Conservation (phyloP, 1,140 invertebrate species). For the Eufriesea mexicana region DNA sequence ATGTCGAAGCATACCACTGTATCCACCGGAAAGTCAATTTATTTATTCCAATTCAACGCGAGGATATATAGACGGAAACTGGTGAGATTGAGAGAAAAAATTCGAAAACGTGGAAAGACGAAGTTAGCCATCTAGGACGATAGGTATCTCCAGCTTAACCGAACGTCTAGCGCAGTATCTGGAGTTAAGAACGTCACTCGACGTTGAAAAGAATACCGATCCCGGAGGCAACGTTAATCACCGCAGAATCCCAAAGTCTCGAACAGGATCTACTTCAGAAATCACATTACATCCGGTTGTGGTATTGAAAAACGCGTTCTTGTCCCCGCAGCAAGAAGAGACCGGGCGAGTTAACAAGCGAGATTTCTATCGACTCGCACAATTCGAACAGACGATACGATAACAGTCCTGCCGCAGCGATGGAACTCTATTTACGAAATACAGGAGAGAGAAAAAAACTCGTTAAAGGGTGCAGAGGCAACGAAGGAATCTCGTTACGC, state of each 20-base stretch:
- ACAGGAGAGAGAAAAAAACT: not conserved
- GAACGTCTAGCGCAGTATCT: no score
- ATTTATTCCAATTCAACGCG: no score
- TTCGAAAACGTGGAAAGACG: no score
- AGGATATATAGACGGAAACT: no score
- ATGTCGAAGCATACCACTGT: no score
- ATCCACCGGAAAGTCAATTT: no score
- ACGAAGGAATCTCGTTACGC: constrained; percentile 42
- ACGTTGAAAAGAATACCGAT: not conserved
- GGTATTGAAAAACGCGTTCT: not conserved
- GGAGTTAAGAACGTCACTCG: not conserved
- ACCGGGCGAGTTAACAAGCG: constrained; percentile 17
- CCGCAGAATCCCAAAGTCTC: no score
- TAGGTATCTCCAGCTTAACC: no score
- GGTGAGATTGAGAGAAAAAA: no score
- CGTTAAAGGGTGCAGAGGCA: constrained; percentile 30
- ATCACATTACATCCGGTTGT: not conserved
- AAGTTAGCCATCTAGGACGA: no score
- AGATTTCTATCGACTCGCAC: constrained; percentile 34
- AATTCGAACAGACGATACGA: constrained; percentile 29
- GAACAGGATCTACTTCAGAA: not conserved
- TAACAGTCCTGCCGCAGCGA: constrained; percentile 1
- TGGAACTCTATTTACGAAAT: constrained; percentile 13
- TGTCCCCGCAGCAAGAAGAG: not conserved
- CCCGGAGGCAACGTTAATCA: not conserved